A percentile compares a stretch with the other conserved stretches of the same genome.
These are phyloP conservation scores for Drosophila baimaii DNA, from an alignment of 1,140 invertebrate species.

Conservation along the genomic window DNA sequence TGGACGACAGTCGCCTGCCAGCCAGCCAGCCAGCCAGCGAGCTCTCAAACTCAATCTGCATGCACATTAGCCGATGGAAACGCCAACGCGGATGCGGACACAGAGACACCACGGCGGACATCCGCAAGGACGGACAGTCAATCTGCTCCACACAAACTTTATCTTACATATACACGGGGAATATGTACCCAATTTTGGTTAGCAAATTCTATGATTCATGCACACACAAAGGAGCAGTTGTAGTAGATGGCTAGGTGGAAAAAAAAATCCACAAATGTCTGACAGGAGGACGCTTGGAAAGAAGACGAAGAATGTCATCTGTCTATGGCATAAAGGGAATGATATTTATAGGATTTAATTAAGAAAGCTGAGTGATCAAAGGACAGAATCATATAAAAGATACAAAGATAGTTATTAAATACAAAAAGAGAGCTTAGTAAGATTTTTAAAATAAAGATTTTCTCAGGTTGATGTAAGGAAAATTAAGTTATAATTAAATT, in stretches of 20 bases:
- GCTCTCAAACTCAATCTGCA: slow-evolving; percentile 46
- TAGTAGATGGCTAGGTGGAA: slow-evolving; percentile 19
- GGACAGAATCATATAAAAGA: neutral
- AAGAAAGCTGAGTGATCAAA: neutral
- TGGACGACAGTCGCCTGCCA: slow-evolving; percentile 37
- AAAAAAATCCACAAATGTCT: slow-evolving; percentile 6
- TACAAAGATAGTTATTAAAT: neutral
- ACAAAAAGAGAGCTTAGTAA: neutral
- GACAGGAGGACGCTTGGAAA: neutral
- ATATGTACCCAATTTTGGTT: slow-evolving; percentile 64
- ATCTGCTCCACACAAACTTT: slow-evolving; percentile 14
- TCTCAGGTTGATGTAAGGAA: neutral
- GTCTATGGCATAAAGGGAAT: neutral
- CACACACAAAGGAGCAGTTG: slow-evolving; percentile 18
- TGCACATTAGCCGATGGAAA: slow-evolving; percentile 65
- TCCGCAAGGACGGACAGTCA: slow-evolving; percentile 21
- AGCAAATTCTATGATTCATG: slow-evolving; percentile 72
- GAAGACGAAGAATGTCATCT: neutral
- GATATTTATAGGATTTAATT: neutral
- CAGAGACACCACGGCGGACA: slow-evolving; percentile 27
- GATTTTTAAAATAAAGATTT: neutral
- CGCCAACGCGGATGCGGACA: slow-evolving; percentile 23
- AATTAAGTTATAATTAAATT: neutral
- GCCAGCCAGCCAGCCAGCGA: slow-evolving; percentile 14
- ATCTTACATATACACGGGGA: slow-evolving; percentile 1